phyloP scores from a whole-genome alignment of 2,888 invertebrate genomes.

The Leucozona laternaria region DNA sequence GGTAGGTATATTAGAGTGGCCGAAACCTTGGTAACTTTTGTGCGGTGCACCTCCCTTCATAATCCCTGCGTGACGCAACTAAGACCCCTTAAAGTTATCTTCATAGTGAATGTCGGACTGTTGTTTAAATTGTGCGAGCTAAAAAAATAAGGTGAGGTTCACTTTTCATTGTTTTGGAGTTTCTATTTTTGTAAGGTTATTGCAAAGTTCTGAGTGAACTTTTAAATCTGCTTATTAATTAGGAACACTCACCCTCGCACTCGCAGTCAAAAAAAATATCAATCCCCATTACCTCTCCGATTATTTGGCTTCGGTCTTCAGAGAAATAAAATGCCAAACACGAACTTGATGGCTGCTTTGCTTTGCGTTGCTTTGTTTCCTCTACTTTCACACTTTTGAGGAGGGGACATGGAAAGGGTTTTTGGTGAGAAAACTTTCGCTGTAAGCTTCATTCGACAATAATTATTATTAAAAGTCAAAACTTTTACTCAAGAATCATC shows the following conservation, averaged over 20 bases:
- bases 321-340: not conserved
- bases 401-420: not conserved
- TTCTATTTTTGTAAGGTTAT: conserved; percentile 60
- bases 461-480: conserved; percentile 65
- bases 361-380: too few relatives aligned
- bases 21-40: conserved; percentile 21
- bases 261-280: conserved; percentile 15
- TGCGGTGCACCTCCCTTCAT: not conserved
- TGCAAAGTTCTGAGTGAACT: conserved; percentile 53
- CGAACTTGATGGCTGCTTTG: conserved; percentile 15
- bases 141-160: conserved; percentile 46
- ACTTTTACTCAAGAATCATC: conserved; percentile 47
- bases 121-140: conserved; percentile 40
- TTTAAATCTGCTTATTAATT: conserved; percentile 72
- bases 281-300: not conserved
- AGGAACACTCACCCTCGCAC: conserved; percentile 28
- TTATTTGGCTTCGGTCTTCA: conserved; percentile 6
- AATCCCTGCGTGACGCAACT: not conserved
- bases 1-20: conserved; percentile 15
- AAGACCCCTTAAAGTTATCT: conserved; percentile 26
- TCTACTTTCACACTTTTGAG: too few relatives aligned
- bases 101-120: conserved; percentile 33
- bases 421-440: conserved; percentile 30
- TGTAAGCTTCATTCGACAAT: conserved; percentile 66
- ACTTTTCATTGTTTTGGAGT: conserved; percentile 59